Evolutionary conservation across 2,797 vertebrate species (phyloP).

Genomic region (Sebastes trivittatus): DNA sequence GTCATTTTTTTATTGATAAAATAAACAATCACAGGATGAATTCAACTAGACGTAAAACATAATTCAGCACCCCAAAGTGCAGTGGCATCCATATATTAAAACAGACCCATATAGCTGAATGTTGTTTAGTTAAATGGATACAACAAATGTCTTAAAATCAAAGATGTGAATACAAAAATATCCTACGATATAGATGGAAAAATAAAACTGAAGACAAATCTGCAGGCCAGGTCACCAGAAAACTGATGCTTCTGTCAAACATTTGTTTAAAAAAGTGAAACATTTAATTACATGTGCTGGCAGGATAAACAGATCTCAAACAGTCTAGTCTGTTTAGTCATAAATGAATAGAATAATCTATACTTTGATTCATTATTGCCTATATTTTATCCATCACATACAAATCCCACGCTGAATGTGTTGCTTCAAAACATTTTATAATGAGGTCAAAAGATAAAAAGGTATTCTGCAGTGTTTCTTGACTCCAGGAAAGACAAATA

Average conservation of each 20-base stretch:
- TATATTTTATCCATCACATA: not conserved
- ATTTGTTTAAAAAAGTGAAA: not conserved
- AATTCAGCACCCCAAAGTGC: constrained; percentile 58
- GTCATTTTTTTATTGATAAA: constrained; percentile 72
- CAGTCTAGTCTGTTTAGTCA: not conserved
- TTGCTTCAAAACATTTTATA: not conserved
- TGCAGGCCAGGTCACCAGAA: not conserved
- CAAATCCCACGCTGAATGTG: not conserved
- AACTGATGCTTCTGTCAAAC: not conserved
- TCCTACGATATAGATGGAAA: constrained; percentile 8
- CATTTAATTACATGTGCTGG: not conserved
- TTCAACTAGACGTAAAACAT: constrained; percentile 41
- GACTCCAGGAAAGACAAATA: constrained; percentile 29
- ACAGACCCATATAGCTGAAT: constrained; percentile 29
- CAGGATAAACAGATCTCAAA: not conserved
- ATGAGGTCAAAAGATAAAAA: constrained; percentile 6
- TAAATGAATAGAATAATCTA: not conserved
- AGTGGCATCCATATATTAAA: constrained; percentile 37
- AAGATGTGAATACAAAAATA: constrained; percentile 37
- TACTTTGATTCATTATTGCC: constrained; percentile 2
- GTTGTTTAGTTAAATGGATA: constrained; percentile 20
- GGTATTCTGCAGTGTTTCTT: not conserved
- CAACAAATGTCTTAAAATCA: constrained; percentile 23
- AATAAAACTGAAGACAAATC: constrained; percentile 18
- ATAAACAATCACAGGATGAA: constrained; percentile 54